phyloP scores from a whole-genome alignment of 92 coral and sea anemone species.

The Palythoa heliodiscus region DNA sequence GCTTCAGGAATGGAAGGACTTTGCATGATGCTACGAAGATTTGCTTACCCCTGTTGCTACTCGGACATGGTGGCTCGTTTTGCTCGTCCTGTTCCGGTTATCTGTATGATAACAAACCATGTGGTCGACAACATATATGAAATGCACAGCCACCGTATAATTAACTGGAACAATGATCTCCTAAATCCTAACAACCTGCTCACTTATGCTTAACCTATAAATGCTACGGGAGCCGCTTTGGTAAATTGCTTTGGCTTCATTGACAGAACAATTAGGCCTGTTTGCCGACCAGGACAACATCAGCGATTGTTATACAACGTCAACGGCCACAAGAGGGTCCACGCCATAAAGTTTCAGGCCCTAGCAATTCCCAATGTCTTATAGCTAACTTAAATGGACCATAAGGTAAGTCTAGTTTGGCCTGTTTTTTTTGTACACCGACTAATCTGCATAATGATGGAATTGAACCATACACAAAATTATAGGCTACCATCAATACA shows the following conservation, averaged over 20 bases:
- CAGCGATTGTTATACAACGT: conserved; percentile 6
- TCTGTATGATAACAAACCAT: too few species aligned
- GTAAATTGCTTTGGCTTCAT: too few species aligned
- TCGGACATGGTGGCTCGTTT: conserved; percentile 15
- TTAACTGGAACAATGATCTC: conserved; percentile 6
- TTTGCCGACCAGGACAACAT: too few species aligned
- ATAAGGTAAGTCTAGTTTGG: not conserved
- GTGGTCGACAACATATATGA: too few species aligned
- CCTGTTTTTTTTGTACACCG: not conserved
- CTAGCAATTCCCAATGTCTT: conserved; percentile 23
- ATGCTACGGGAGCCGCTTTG: too few species aligned
- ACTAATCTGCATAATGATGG: conserved; percentile 5
- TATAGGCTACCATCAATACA: not conserved
- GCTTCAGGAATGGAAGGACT: too few species aligned
- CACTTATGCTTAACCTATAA: not conserved
- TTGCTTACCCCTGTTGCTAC: conserved; percentile 19
- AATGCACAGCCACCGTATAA: conserved; percentile 11
- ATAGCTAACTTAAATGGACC: conserved; percentile 18
- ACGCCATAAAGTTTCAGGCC: conserved; percentile 17
- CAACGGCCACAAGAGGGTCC: not conserved
- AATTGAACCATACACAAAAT: conserved; percentile 18
- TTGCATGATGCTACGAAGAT: too few species aligned
- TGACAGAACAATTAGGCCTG: too few species aligned
- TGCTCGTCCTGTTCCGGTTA: conserved; percentile 10
- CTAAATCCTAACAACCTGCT: too few species aligned